phyloP scores from a whole-genome alignment of 2,113 vertebrate genomes.

The Potamarius usumacintae region DNA sequence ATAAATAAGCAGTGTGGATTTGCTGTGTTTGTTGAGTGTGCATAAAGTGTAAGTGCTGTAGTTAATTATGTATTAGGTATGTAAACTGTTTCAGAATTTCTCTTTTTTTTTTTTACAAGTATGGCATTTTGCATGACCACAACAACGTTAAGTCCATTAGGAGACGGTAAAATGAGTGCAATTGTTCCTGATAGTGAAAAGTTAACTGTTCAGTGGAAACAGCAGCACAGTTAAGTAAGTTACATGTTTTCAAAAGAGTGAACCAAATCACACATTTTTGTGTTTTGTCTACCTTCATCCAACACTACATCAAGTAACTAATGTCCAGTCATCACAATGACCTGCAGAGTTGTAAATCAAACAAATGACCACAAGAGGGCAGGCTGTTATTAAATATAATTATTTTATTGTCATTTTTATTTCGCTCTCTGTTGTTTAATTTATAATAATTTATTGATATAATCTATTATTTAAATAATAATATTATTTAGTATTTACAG shows the following conservation, averaged over 20 bases:
- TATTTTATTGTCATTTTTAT: neutral
- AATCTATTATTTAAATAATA: no score
- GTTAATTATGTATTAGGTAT: neutral
- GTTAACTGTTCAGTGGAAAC: neutral
- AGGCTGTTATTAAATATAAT: neutral
- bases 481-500: no score
- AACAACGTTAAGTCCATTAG: neutral
- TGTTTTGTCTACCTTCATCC: neutral
- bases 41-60: neutral
- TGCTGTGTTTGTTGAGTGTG: neutral
- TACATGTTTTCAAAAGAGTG: neutral
- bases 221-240: neutral
- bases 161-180: neutral
- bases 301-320: neutral
- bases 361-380: slow-evolving; percentile 40
- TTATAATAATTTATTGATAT: neutral
- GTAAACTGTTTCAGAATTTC: neutral
- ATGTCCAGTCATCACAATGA: neutral
- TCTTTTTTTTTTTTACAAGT: neutral
- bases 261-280: neutral
- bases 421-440: neutral
- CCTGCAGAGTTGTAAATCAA: neutral
- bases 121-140: neutral
- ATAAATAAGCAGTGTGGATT: neutral
- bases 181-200: neutral